A percentile compares a stretch with the other conserved stretches of the same genome.
phyloP scores from a whole-genome alignment of 2,797 vertebrate species.

The Prionace glauca region DNA sequence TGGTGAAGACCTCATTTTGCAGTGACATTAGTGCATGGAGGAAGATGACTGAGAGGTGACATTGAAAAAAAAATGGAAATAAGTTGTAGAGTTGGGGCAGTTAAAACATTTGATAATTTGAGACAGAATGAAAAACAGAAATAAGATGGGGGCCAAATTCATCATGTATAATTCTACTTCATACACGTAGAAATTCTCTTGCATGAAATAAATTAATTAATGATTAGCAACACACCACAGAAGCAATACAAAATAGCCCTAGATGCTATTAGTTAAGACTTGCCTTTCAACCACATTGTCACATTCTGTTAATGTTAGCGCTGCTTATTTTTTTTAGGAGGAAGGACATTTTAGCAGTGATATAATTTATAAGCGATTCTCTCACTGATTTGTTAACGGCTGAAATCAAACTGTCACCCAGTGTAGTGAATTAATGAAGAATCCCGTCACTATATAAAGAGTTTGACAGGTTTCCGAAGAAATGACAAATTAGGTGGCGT shows the following conservation, averaged over 20 bases:
- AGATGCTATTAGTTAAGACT: not conserved
- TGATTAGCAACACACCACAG: not conserved
- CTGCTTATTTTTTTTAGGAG: not conserved
- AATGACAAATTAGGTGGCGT: not conserved
- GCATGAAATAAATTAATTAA: not conserved
- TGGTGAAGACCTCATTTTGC: not conserved
- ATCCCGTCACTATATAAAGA: not conserved
- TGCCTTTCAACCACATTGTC: not conserved
- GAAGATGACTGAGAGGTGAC: too few species aligned
- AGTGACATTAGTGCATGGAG: not conserved
- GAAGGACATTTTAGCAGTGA: not conserved
- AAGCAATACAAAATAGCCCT: not conserved
- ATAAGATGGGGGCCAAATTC: not conserved
- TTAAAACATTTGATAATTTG: not conserved
- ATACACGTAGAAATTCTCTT: not conserved
- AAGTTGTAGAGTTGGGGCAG: not conserved
- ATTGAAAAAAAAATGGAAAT: not conserved
- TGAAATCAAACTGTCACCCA: not conserved
- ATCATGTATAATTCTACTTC: not conserved
- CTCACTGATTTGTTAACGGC: not conserved
- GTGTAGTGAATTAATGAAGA: not conserved
- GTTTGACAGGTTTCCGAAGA: not conserved
- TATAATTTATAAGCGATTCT: not conserved
- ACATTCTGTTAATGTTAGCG: not conserved
- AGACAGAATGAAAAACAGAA: not conserved